phyloP scores from a whole-genome alignment of 2,113 vertebrate genomes.

The Nesoenas mayeri region DNA sequence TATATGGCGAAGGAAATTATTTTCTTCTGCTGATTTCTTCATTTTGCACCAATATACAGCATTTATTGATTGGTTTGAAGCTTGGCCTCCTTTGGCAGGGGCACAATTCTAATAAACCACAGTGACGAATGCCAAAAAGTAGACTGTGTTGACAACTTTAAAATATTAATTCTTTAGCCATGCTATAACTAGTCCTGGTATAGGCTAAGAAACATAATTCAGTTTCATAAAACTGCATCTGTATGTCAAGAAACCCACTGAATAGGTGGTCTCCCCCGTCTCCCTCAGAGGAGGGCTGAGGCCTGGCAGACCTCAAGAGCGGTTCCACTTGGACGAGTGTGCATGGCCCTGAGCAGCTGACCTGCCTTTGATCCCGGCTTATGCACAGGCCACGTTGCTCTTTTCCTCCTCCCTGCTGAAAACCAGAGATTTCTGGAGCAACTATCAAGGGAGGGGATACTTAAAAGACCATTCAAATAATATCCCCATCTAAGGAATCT shows the following conservation, averaged over 20 bases:
- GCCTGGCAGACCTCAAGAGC: not conserved
- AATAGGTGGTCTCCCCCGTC: fast-evolving
- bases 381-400: not conserved
- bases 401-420: not conserved
- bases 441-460: not conserved
- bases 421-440: not conserved
- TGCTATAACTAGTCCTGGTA: not conserved
- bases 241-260: not conserved
- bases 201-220: not conserved
- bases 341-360: fast-evolving
- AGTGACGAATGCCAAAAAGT: not conserved
- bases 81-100: not conserved
- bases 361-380: not conserved
- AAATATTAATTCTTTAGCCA: not conserved
- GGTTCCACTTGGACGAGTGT: not conserved
- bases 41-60: not conserved
- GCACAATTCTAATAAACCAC: not conserved
- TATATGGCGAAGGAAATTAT: not conserved
- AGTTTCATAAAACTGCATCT: not conserved
- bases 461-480: not conserved
- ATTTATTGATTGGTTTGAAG: not conserved
- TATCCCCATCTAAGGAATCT: not conserved
- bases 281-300: not conserved
- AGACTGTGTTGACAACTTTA: not conserved
- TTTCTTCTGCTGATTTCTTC: not conserved